Evolutionary conservation across 2,113 vertebrate genomes (phyloP), one percentile per base, ranked within the genome.

Genomic region (Chaenogobius annularis): DNA sequence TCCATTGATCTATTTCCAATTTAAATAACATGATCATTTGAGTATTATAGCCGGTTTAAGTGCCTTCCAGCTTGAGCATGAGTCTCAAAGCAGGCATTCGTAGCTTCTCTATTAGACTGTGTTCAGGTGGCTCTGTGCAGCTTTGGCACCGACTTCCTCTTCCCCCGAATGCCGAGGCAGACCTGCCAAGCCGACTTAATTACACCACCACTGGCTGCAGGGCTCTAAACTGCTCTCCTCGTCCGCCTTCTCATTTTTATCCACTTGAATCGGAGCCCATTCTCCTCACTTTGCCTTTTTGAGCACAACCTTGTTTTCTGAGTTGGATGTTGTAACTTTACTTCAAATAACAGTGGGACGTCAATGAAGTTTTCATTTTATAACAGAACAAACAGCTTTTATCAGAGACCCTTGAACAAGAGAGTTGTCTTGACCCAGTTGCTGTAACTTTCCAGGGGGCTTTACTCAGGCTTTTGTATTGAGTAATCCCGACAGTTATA

Each of bases 161-260:
- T 83, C 78, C 77, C 26, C 81, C 68, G 68, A 52, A 69, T 69
- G 62, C 77, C 0, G 58, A 66, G 66, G 70, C 65, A 73, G 72
- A 70, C 73, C 77, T 77, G 84, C 79, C 84, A 85, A 80, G 68
- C 74, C 50, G 67, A 86, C 78, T 88, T 84, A 83, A 88, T 87
- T 87, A 86, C 75, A 72, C 23, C 81, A 80, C 87, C 83, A 88
- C 82, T 84, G 83, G 79, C 77, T 84, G 73, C 74, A 43, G 26
- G 23, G 1, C 72, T 72, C 70, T 62, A 46, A 88, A 84, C 70
- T 43, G 68, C 75, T 74, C 67, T 69, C 62, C 35, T 69, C 26
- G 72, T 75, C 77, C 73, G 75, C 61, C 61, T 68, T 81, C 75
- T 81, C 26, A 77, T 68, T 80, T 80, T 50, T 62, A 79, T 80